These are phyloP conservation scores for Standfussiana lucernea DNA, from an alignment of 2,888 invertebrate genomes.

Conservation along the genomic window DNA sequence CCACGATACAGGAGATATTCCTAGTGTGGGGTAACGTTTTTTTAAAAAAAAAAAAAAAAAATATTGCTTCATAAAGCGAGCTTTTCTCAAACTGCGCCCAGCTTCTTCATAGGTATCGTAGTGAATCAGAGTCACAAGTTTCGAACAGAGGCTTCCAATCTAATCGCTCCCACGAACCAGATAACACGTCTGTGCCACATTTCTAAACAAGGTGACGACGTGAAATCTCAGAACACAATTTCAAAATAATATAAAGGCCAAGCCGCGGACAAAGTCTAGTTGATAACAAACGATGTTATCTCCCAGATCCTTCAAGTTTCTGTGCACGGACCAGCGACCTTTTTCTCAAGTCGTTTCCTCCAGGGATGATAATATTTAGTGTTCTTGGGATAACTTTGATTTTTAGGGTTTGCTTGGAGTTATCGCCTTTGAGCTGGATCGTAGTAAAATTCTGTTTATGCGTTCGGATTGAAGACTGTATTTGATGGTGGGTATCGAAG, in stretches of 20 bases:
- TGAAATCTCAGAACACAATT: constrained; percentile 33
- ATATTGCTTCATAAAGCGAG: not conserved
- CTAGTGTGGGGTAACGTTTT: no score
- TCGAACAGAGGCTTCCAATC: not conserved
- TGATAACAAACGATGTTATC: constrained; percentile 68
- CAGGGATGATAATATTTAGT: constrained; percentile 70
- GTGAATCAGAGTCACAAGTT: not conserved
- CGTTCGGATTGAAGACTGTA: constrained; percentile 28
- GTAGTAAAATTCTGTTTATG: constrained; percentile 63
- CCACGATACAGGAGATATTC: no score
- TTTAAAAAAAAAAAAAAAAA: no score
- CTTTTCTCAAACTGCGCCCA: not conserved
- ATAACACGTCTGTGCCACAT: constrained; percentile 19
- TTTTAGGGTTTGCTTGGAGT: constrained; percentile 62
- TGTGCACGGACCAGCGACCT: constrained; percentile 61
- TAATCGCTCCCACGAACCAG: not conserved
- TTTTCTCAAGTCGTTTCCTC: constrained; percentile 61
- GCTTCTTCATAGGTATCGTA: not conserved
- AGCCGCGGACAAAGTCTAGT: constrained; percentile 54
- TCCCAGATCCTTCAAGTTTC: constrained; percentile 62
- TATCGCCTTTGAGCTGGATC: constrained; percentile 54
- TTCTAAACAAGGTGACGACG: constrained; percentile 18
- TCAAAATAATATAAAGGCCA: constrained; percentile 42
- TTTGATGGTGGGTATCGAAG: constrained; percentile 25
- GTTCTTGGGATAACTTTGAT: constrained; percentile 67